Evolutionary conservation across 1,140 invertebrate species (phyloP), one percentile per base, ranked within the genome.

Genomic region (Delia radicum): DNA sequence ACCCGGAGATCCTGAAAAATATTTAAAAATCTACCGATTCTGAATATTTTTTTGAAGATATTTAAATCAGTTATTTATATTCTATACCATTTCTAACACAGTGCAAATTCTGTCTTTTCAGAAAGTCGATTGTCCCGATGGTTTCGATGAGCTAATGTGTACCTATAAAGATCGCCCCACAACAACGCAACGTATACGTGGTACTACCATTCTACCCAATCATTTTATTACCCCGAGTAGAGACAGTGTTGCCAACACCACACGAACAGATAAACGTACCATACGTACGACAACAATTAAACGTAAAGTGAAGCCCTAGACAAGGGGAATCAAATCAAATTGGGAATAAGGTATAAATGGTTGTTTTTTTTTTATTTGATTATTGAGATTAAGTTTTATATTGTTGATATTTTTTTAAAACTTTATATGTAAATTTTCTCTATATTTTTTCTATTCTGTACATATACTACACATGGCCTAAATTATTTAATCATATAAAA

Each of bases 101-200:
- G n/a, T n/a, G 3, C 26, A 18, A 65, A 8, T 10, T 55, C 10
- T 74, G 0, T 48, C 42, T 24, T 33, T 69, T 21, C 18, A 86
- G 75, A 88, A 87, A 78, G 87, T 88, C 21, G 90, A 91, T 84
- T 91, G 90, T 79, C 86, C 88, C 2, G 90, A 91, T 84, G 89
- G 89, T 33, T 89, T 89, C 6, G 90, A 91, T 78, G 90, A 91
- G 78, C 87, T 89, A 63, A 90, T 90, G 81, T 91, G 90, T 78
- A 79, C 82, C 29, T 86, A 86, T 69, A 77, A 83, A 1, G 84
- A 85, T n/a, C 78, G 80, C 75, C 15, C 72, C 71, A 61, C 21
- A 62, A 61, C 21, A 67, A 75, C 74, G 15, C 13, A 12, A 13
- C 74, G 74, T 2, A 42, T 29, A 15, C 61, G 75, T 26, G 62